Percentiles rank a stretch among this genome's conserved stretches.
These are phyloP conservation scores for Deroptyus accipitrinus DNA, from an alignment of 2,113 vertebrate species.

Conservation along the genomic window DNA sequence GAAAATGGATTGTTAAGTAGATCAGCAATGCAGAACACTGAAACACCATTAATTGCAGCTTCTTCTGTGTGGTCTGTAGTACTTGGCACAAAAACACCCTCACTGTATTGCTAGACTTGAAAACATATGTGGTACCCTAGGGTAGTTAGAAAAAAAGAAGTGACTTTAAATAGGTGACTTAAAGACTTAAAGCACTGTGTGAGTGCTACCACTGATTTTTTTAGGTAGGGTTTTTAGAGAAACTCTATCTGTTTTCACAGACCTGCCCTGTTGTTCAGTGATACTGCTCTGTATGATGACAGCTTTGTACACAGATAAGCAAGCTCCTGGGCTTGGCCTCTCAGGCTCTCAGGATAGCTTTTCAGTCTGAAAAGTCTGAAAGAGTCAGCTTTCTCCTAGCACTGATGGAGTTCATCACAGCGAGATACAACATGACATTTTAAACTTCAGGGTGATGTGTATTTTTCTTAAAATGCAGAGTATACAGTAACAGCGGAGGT, in stretches of 20 bases:
- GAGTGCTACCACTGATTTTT: neutral
- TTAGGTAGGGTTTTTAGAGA: conserved; percentile 1
- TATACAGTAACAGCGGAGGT: conserved; percentile 28
- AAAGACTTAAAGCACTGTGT: neutral
- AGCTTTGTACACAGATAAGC: conserved; percentile 44
- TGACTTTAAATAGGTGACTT: conserved; percentile 45
- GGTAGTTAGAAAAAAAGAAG: conserved; percentile 30
- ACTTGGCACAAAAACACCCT: conserved; percentile 19
- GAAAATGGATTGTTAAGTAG: conserved; percentile 81
- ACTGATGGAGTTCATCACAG: conserved; percentile 27
- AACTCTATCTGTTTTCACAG: conserved; percentile 53
- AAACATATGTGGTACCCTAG: conserved; percentile 10
- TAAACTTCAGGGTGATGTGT: neutral
- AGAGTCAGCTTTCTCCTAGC: neutral
- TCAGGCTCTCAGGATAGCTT: neutral
- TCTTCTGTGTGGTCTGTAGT: conserved; percentile 67
- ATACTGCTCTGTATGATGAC: neutral
- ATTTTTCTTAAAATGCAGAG: neutral
- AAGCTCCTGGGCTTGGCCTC: neutral
- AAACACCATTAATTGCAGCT: conserved; percentile 74
- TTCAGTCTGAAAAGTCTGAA: neutral
- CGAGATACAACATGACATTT: neutral
- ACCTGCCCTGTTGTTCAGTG: conserved; percentile 40
- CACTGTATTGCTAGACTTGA: neutral
- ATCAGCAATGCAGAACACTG: conserved; percentile 72